Base-by-base conservation (phyloP, 2,888 invertebrate genomes). In the Leptinotarsa rubiginosa region DNA sequence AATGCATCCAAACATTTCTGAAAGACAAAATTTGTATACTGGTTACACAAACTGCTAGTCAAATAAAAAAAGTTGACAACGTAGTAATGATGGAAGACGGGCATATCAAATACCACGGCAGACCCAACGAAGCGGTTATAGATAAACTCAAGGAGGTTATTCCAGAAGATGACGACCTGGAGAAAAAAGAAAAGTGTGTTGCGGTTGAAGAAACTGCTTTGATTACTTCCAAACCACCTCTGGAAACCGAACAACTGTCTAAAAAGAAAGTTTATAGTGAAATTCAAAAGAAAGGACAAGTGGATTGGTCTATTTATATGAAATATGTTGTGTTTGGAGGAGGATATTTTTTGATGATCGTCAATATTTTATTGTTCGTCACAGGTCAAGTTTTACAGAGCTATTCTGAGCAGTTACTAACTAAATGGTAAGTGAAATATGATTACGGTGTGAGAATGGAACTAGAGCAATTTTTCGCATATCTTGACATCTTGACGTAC, bases 31-130 rank as follows among this genome's bases (percentile, higher is more conserved):
- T 94, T 1, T 87, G 92, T 50, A 90, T 95, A 62, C 90, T 95
- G n/a, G 93, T 94, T 78, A 95, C 95, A 0, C 92, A 92, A 82
- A 92, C 92, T 85, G 86, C 91, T 79, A 91, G 92, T 83, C 92
- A 92, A 82, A 88, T 92, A 4, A 89, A 91, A 75, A 90, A 90
- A 67, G 81, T 81, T 12, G 82, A 83, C 75, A 77, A 78, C 62
- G 76, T 83, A 7, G 79, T 84, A 7, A 73, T 81, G 10, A 82
- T 84, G 80, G 73, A 78, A 82, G 89, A 90, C 80, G 90, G 90
- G 1, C 78, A 88, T 1, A 89, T 91, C 80, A 89, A 89, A 0
- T 89, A 91, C 0, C 90, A 90, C 1, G 92, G 92, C 83, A 91
- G 92, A 22, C 92, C 93, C 0, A 87, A 94, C 3, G 91, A 92